Conservation (phyloP, 2,113 vertebrate species). For the Epinephelus lanceolatus region DNA sequence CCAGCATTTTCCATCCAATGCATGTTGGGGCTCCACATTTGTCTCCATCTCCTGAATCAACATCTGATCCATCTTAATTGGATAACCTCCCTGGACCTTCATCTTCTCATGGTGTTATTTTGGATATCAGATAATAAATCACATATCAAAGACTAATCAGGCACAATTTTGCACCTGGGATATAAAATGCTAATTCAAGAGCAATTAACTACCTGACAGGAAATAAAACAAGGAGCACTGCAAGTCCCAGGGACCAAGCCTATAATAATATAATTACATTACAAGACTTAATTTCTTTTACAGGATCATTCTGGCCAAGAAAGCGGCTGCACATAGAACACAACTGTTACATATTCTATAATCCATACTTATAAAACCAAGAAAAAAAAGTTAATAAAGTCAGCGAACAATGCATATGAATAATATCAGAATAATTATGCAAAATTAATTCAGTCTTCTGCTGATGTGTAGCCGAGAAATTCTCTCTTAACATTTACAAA, state of each 20-base stretch:
- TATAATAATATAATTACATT: not conserved
- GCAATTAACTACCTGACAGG: not conserved
- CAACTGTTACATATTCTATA: not conserved
- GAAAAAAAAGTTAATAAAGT: not conserved
- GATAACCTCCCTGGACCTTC: not conserved
- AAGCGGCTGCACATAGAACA: not conserved
- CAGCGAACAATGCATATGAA: too few relatives aligned
- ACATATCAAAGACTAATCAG: not conserved
- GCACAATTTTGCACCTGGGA: not conserved
- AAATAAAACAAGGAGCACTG: not conserved
- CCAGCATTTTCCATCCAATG: not conserved
- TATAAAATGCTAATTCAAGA: not conserved
- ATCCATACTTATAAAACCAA: not conserved
- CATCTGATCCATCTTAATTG: not conserved
- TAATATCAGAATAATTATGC: not conserved
- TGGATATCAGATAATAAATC: not conserved
- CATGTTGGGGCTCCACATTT: not conserved
- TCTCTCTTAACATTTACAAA: not conserved
- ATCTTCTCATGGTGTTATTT: not conserved
- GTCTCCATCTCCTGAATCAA: not conserved
- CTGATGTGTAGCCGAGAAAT: rapidly evolving
- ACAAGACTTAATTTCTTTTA: not conserved
- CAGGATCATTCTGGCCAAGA: not conserved
- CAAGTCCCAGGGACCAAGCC: not conserved
- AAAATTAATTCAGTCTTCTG: not conserved